Evolutionary conservation across 2,888 invertebrate species (phyloP).

Genomic region (Aethes cnicana): DNA sequence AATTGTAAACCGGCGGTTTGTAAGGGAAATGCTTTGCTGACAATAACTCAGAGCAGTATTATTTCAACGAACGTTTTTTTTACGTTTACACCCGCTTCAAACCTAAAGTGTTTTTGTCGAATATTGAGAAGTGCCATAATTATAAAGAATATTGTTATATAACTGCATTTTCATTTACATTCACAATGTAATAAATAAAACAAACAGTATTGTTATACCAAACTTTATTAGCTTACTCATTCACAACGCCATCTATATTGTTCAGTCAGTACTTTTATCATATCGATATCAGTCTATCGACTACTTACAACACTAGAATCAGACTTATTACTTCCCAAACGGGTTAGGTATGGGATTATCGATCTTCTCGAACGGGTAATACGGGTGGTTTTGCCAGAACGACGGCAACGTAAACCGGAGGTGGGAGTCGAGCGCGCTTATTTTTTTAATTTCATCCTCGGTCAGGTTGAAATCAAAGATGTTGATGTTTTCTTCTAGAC

Average conservation of each 20-base stretch:
- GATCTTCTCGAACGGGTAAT: conserved; percentile 68
- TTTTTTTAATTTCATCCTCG: conserved; percentile 50
- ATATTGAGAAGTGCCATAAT: conserved; percentile 61
- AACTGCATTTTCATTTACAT: conserved; percentile 18
- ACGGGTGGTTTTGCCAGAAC: conserved; percentile 68
- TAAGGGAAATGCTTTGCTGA: conserved; percentile 23
- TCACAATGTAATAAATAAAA: neutral
- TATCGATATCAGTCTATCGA: conserved; percentile 16
- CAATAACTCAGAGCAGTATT: conserved; percentile 35
- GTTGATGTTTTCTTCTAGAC: conserved; percentile 60
- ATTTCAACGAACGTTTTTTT: conserved; percentile 18
- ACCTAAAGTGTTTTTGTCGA: conserved; percentile 46
- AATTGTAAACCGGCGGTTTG: conserved; percentile 30
- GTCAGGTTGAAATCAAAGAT: conserved; percentile 66
- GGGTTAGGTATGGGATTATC: conserved; percentile 54
- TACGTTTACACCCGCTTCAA: conserved; percentile 40
- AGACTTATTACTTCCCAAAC: conserved; percentile 39
- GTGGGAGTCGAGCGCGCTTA: conserved; percentile 47
- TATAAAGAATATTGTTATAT: conserved; percentile 64
- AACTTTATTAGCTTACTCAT: conserved; percentile 5
- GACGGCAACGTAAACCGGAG: conserved; percentile 58
- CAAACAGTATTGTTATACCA: neutral
- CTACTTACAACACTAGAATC: conserved; percentile 3
- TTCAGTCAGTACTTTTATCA: neutral
- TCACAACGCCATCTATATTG: conserved; percentile 7